Conservation (phyloP, 1,140 invertebrate species). For the Drosophila sechellia region DNA sequence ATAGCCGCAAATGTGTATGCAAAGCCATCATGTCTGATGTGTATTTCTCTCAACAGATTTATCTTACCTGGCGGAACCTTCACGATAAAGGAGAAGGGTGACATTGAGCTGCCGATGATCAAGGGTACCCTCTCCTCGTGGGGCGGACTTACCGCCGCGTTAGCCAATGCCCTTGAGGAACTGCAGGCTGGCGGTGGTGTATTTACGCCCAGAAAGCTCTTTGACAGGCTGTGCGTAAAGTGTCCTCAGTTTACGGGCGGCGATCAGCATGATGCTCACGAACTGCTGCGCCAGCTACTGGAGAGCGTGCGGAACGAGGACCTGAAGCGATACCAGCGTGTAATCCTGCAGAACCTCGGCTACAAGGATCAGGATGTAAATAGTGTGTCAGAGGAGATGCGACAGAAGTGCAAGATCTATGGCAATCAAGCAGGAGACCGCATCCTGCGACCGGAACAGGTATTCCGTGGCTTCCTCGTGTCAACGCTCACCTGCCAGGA, state of each 20-base stretch:
- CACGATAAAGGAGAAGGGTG: constrained; percentile 85
- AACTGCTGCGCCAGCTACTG: constrained; percentile 94
- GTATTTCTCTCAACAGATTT: constrained; percentile 85
- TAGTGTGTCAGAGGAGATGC: constrained; percentile 90
- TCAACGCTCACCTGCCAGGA: constrained; percentile 95
- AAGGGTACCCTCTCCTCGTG: constrained; percentile 89
- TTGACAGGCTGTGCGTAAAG: constrained; percentile 91
- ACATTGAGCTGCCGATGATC: constrained; percentile 87
- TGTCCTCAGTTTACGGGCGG: constrained; percentile 95
- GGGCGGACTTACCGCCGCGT: constrained; percentile 88
- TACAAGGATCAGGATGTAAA: constrained; percentile 89
- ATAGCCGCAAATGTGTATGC: not conserved
- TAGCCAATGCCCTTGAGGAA: constrained; percentile 89
- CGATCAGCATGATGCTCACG: constrained; percentile 98
- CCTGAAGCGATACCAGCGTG: constrained; percentile 90
- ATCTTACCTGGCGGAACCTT: constrained; percentile 89
- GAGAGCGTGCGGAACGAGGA: constrained; percentile 91
- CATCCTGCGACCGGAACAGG: constrained; percentile 92
- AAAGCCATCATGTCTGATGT: not conserved
- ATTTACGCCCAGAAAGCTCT: constrained; percentile 90
- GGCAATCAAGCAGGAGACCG: constrained; percentile 92
- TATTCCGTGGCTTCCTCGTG: constrained; percentile 95
- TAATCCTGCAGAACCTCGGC: constrained; percentile 90
- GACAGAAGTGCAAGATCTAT: constrained; percentile 92
- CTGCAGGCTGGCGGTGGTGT: constrained; percentile 88